Percentiles rank a stretch among this genome's conserved stretches.
These are phyloP conservation scores for Acleris emargana DNA, from an alignment of 2,888 invertebrate species.

Conservation along the genomic window DNA sequence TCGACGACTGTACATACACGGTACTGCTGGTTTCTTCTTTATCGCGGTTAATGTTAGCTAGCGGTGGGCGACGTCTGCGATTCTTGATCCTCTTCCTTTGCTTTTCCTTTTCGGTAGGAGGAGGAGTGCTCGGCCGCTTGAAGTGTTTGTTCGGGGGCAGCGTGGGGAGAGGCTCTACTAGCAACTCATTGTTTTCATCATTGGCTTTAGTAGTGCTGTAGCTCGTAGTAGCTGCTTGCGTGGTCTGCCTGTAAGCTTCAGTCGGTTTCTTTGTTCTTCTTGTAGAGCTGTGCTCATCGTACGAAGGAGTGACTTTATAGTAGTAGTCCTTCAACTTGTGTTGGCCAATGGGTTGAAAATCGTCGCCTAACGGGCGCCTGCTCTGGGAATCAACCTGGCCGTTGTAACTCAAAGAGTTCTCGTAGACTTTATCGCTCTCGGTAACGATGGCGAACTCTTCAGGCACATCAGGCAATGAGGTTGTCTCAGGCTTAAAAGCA, in stretches of 20 bases:
- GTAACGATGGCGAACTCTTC: slow-evolving; percentile 76
- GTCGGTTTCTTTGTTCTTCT: slow-evolving; percentile 72
- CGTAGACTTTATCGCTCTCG: slow-evolving; percentile 71
- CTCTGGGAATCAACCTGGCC: slow-evolving; percentile 73
- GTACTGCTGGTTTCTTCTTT: slow-evolving; percentile 59
- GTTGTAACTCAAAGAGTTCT: slow-evolving; percentile 73
- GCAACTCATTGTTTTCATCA: slow-evolving; percentile 58
- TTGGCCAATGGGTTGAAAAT: slow-evolving; percentile 74
- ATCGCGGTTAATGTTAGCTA: slow-evolving; percentile 58
- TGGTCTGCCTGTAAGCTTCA: slow-evolving; percentile 50
- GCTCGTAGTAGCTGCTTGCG: slow-evolving; percentile 32
- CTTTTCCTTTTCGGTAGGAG: slow-evolving; percentile 65
- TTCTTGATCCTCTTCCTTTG: slow-evolving; percentile 75
- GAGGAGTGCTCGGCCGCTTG: slow-evolving; percentile 63
- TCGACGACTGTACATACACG: slow-evolving; percentile 50
- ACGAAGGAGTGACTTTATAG: slow-evolving; percentile 71
- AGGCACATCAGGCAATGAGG: slow-evolving; percentile 58
- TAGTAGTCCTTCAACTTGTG: slow-evolving; percentile 77
- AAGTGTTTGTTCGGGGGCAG: slow-evolving; percentile 76
- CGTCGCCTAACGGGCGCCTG: slow-evolving; percentile 74
- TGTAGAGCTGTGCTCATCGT: slow-evolving; percentile 61
- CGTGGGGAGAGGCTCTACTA: slow-evolving; percentile 70
- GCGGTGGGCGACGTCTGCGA: slow-evolving; percentile 72
- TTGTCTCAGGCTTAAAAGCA: slow-evolving; percentile 58
- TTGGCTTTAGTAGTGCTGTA: slow-evolving; percentile 53